Conservation (phyloP, 2,797 vertebrate genomes). For the Coluber constrictor region DNA sequence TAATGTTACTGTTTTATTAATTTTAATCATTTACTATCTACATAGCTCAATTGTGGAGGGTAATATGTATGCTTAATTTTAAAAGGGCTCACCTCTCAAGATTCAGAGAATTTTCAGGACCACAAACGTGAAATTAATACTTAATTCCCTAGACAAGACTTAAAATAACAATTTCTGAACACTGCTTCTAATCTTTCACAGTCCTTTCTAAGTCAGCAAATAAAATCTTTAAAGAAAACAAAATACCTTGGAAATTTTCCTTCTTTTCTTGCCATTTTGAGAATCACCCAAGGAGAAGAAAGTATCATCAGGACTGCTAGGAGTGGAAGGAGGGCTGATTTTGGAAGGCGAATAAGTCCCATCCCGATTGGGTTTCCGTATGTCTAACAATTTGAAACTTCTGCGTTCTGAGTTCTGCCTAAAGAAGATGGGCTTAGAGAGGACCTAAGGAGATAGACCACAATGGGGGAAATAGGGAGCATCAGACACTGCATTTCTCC, state of each 20-base stretch:
- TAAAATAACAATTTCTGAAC: not conserved
- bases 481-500: not conserved
- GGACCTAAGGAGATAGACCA: conserved; percentile 53
- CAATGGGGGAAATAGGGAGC: conserved; percentile 18
- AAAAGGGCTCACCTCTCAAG: not conserved
- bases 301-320: conserved; percentile 95
- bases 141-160: not conserved
- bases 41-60: not conserved
- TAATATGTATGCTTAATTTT: not conserved
- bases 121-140: not conserved
- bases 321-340: conserved; percentile 92
- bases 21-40: not conserved
- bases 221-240: not conserved
- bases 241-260: conserved; percentile 90
- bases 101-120: not conserved
- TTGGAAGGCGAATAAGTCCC: conserved; percentile 84
- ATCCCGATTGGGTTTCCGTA: conserved; percentile 86
- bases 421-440: conserved; percentile 80
- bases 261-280: conserved; percentile 86
- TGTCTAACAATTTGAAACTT: conserved; percentile 89
- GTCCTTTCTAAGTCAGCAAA: not conserved
- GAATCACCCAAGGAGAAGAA: conserved; percentile 89
- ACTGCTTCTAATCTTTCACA: not conserved
- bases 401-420: conserved; percentile 88
- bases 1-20: not conserved